These are phyloP conservation scores for Petrocephalus schoutedeni DNA, from an alignment of 2,797 vertebrate species.

Conservation along the genomic window DNA sequence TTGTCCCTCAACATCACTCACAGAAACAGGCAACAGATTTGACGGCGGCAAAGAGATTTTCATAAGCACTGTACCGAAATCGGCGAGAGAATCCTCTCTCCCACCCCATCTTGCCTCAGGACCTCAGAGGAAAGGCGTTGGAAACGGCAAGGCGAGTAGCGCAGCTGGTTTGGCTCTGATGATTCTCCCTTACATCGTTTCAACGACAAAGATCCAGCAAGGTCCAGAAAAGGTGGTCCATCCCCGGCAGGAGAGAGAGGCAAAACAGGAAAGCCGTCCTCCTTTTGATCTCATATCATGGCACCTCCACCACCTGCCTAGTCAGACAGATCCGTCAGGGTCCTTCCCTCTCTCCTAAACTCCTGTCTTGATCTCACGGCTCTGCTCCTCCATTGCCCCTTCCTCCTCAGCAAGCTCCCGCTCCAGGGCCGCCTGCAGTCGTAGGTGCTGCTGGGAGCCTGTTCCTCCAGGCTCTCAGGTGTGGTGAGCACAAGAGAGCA, in stretches of 20 bases:
- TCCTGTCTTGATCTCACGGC: background rate
- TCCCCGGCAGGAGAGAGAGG: conserved; percentile 9
- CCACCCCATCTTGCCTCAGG: conserved; percentile 71
- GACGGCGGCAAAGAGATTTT: background rate
- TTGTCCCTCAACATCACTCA: background rate
- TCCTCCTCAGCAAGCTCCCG: conserved; percentile 23
- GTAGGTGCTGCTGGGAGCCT: background rate
- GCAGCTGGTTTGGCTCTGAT: conserved; percentile 8
- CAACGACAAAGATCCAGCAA: conserved; percentile 25
- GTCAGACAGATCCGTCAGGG: conserved; percentile 27
- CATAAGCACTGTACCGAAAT: conserved; percentile 75
- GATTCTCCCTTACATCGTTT: conserved; percentile 44
- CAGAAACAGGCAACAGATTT: background rate
- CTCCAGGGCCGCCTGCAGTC: conserved; percentile 22
- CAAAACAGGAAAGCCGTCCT: conserved; percentile 16
- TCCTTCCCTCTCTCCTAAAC: conserved; percentile 24
- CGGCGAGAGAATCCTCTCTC: conserved; percentile 84
- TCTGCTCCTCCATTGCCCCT: conserved; percentile 3
- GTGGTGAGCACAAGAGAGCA: background rate
- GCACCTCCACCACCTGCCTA: conserved; percentile 38
- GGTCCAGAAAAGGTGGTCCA: background rate
- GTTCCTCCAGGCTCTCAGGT: background rate
- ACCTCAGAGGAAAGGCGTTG: conserved; percentile 37
- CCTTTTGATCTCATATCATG: conserved; percentile 31
- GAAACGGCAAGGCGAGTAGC: conserved; percentile 30